A percentile compares a stretch with the other conserved stretches of the same genome.
Conservation (phyloP, 2,888 invertebrate species). For the Drosophila macrothrix region DNA sequence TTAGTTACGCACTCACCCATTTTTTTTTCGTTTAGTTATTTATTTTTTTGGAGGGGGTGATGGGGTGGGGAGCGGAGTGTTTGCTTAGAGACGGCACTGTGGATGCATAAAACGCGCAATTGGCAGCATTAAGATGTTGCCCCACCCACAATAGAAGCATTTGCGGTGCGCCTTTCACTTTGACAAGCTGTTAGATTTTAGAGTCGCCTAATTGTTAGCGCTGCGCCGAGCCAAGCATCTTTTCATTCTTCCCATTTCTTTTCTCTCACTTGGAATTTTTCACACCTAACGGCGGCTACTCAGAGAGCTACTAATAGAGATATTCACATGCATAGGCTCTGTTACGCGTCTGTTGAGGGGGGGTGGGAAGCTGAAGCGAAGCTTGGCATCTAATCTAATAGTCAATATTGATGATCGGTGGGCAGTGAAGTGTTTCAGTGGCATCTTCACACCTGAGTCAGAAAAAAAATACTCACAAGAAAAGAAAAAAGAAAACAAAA, state of each 20-base stretch:
- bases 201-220: constrained; percentile 60
- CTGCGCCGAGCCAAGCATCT: constrained; percentile 33
- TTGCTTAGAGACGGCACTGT: constrained; percentile 35
- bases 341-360: not conserved
- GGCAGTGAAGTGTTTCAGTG: constrained; percentile 25
- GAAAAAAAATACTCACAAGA: constrained; percentile 10
- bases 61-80: not conserved
- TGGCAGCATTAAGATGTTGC: constrained; percentile 61
- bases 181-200: constrained; percentile 74
- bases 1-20: constrained; percentile 47
- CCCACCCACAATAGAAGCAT: constrained; percentile 45
- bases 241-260: constrained; percentile 9
- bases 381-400: constrained; percentile 39
- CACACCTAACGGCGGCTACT: constrained; percentile 48
- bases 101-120: constrained; percentile 72
- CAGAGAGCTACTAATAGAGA: not conserved
- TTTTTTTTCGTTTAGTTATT: not conserved
- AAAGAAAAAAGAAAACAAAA: not conserved
- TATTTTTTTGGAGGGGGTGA: not conserved
- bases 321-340: not conserved
- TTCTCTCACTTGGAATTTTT: constrained; percentile 40
- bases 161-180: constrained; percentile 65
- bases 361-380: not conserved
- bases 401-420: constrained; percentile 46
- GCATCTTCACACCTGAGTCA: constrained; percentile 47